phyloP scores from a whole-genome alignment of 2,797 vertebrate genomes.

The Poeciliopsis infans region DNA sequence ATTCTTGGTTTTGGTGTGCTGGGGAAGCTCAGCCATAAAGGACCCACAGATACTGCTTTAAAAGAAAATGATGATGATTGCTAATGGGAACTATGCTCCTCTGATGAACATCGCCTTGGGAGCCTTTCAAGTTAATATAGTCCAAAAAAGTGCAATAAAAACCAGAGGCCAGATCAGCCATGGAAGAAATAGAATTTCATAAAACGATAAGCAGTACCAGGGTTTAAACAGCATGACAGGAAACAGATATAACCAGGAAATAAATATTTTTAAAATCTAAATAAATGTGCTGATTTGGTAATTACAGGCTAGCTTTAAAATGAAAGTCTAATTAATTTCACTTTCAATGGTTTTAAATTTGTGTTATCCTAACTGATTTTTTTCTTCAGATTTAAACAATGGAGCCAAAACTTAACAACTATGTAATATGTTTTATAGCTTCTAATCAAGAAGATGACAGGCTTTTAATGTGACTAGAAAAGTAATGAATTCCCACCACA shows the following conservation, averaged over 20 bases:
- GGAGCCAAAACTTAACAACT: not conserved
- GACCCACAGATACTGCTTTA: conserved; percentile 53
- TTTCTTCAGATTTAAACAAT: not conserved
- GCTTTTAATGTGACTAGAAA: conserved; percentile 42
- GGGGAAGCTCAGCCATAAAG: conserved; percentile 63
- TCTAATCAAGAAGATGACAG: conserved; percentile 37
- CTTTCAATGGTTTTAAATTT: not conserved
- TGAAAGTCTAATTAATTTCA: not conserved
- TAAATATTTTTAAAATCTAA: conserved; percentile 6
- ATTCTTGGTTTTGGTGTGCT: conserved; percentile 57
- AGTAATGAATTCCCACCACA: conserved; percentile 46
- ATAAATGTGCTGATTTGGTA: conserved; percentile 8
- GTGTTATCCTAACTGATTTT: not conserved
- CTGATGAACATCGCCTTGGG: conserved; percentile 66
- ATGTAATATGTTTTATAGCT: not conserved
- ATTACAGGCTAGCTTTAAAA: conserved; percentile 18
- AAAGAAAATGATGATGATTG: conserved; percentile 72
- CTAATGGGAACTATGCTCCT: conserved; percentile 73
- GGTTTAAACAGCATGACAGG: conserved; percentile 14
- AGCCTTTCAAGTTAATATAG: conserved; percentile 67
- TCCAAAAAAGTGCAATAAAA: conserved; percentile 64
- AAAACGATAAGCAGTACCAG: conserved; percentile 27
- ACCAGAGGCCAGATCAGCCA: conserved; percentile 50
- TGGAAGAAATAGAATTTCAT: conserved; percentile 25
- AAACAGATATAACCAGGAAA: conserved; percentile 1